Evolutionary conservation across 2,888 invertebrate species (phyloP), one percentile per base, ranked within the genome.

Genomic region (Stomorhina lunata): DNA sequence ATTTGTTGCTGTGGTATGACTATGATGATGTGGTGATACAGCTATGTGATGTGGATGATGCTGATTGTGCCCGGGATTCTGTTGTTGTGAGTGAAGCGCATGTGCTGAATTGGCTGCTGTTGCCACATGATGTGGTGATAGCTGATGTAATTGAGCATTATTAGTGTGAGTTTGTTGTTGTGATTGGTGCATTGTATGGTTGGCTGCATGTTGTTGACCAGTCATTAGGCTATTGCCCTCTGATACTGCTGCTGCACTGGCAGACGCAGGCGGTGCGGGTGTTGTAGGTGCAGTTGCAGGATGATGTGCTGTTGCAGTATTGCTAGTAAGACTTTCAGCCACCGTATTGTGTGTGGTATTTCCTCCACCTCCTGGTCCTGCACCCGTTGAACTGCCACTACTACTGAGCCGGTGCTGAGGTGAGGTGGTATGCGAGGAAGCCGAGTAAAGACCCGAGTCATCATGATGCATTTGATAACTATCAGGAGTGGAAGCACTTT

Each of bases 401-500:
- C 81, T 84, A 69, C 84, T 84, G 10, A 83, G 50, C 32, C 84
- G 85, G 25, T 88, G 88, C 66, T 89, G 89, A 0, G 89, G 89
- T 29, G 89, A 89, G 4, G 89, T 89, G n/a, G 89, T 89, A 78
- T 89, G 89, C 45, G 89, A 89, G 10, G 89, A 89, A 20, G 89
- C 87, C 22, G 89, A 89, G 71, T 89, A 89, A 5, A 89, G 83
- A 0, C 89, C 89, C 1, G 89, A 89, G 68, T 89, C 89, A 53
- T 89, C 89, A 34, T 82, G 82, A 61, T 89, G 89, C 85, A 89
- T 80, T 55, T 89, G 89, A 82, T 89, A 89, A 78, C 84, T 89
- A 25, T 89, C 89, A 12, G 86, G 89, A 0, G 90, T 89, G 40
- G 86, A 83, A 80, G 85, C 75, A 75, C 84, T 85, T 85, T 87